phyloP scores from a whole-genome alignment of 2,888 invertebrate species.

The Erannis defoliaria region DNA sequence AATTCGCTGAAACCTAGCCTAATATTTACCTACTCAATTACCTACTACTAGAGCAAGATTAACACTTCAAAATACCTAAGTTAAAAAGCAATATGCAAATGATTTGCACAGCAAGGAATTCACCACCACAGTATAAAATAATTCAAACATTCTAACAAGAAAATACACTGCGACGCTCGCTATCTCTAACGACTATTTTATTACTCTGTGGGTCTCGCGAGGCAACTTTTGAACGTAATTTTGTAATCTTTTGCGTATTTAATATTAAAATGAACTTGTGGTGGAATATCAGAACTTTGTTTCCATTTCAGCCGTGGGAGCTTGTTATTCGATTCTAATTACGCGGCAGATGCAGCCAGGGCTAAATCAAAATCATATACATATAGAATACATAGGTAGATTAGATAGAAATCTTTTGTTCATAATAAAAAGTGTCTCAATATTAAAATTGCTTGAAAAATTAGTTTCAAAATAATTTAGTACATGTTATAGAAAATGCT shows the following conservation, averaged over 20 bases:
- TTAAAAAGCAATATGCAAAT: constrained; percentile 23
- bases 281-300: constrained; percentile 20
- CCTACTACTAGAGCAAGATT: not conserved
- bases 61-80: constrained; percentile 1
- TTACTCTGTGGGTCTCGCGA: constrained; percentile 48
- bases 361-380: too few species aligned
- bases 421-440: too few species aligned
- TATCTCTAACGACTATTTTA: constrained; percentile 63
- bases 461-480: too few species aligned
- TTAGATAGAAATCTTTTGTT: too few species aligned
- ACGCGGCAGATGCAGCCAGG: too few species aligned
- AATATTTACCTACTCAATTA: too few species aligned
- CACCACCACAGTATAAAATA: constrained; percentile 40
- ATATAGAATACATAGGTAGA: too few species aligned
- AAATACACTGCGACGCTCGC: constrained; percentile 36
- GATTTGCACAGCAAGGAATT: constrained; percentile 2
- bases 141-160: constrained; percentile 43
- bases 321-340: not conserved
- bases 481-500: not conserved
- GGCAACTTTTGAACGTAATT: constrained; percentile 42
- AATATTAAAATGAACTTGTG: constrained; percentile 21
- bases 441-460: too few species aligned
- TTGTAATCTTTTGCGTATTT: constrained; percentile 35
- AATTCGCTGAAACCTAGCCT: too few species aligned
- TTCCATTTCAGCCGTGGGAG: not conserved